phyloP scores from a whole-genome alignment of 2,888 invertebrate species.

The Anticlea derivata region DNA sequence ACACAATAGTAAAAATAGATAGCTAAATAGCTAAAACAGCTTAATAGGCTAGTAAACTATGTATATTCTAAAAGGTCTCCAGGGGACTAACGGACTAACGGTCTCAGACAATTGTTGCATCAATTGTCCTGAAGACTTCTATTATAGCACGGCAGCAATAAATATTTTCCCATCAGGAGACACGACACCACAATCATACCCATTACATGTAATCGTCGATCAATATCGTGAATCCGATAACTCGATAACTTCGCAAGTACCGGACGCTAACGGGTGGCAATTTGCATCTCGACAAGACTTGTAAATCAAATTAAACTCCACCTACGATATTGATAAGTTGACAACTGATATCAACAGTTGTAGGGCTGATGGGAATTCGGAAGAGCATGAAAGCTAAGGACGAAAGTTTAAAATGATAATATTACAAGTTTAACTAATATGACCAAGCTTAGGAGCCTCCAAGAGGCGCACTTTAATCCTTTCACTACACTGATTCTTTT shows the following conservation, averaged over 20 bases:
- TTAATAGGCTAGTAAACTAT: too few relatives aligned
- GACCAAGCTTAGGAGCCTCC: too few relatives aligned
- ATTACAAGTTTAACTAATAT: too few relatives aligned
- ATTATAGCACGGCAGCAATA: neutral
- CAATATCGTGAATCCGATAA: constrained; percentile 24
- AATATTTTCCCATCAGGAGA: constrained; percentile 15
- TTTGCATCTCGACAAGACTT: constrained; percentile 42
- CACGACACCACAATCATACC: constrained; percentile 15
- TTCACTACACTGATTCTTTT: too few relatives aligned
- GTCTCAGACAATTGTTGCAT: too few relatives aligned
- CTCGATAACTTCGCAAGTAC: constrained; percentile 25
- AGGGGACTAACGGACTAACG: too few relatives aligned
- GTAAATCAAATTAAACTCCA: constrained; percentile 61
- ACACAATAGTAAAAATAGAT: too few relatives aligned
- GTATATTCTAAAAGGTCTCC: too few relatives aligned
- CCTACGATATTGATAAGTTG: constrained; percentile 40
- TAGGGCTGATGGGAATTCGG: constrained; percentile 10
- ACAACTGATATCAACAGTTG: constrained; percentile 40
- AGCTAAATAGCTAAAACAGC: too few relatives aligned
- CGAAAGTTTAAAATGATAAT: neutral
- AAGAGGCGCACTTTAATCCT: too few relatives aligned
- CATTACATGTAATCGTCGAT: constrained; percentile 29
- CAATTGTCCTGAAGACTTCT: too few relatives aligned
- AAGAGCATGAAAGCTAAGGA: neutral
- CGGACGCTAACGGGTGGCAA: constrained; percentile 38